A percentile compares a stretch with the other conserved stretches of the same genome.
Conservation (phyloP, 1,140 invertebrate species). For the Neodiprion virginianus region DNA sequence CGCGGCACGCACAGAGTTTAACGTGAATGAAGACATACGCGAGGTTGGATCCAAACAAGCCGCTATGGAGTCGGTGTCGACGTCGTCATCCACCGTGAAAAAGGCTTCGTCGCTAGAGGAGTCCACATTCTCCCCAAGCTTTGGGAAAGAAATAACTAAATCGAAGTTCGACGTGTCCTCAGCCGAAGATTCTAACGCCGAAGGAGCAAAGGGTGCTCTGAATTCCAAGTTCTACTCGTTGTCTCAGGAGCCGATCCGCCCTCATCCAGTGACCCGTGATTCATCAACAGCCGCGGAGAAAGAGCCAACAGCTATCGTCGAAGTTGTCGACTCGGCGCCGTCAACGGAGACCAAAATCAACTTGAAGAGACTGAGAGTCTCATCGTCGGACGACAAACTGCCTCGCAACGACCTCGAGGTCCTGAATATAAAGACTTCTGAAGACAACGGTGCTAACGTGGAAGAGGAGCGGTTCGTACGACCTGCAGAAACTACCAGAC, state of each 20-base stretch:
- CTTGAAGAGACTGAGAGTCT: neutral
- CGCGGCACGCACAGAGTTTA: too few species aligned
- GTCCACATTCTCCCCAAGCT: neutral
- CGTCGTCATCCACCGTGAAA: neutral
- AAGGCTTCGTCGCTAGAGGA: neutral
- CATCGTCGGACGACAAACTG: neutral
- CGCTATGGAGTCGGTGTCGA: neutral
- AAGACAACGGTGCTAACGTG: neutral
- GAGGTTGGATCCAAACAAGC: neutral
- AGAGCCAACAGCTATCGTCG: neutral
- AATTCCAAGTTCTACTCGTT: neutral
- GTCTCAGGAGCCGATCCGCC: neutral
- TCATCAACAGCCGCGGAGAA: too few species aligned
- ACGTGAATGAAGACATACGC: too few species aligned
- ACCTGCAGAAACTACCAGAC: neutral
- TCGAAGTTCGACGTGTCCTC: neutral
- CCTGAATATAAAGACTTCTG: neutral
- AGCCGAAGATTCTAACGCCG: neutral
- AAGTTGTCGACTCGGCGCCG: neutral
- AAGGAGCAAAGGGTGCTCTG: neutral
- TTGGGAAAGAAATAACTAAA: neutral
- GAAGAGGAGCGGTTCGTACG: neutral
- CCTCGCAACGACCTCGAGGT: neutral
- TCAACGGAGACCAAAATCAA: neutral
- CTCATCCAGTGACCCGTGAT: neutral